Evolutionary conservation across 1,140 invertebrate species (phyloP).

Genomic region (Cydia amplana): DNA sequence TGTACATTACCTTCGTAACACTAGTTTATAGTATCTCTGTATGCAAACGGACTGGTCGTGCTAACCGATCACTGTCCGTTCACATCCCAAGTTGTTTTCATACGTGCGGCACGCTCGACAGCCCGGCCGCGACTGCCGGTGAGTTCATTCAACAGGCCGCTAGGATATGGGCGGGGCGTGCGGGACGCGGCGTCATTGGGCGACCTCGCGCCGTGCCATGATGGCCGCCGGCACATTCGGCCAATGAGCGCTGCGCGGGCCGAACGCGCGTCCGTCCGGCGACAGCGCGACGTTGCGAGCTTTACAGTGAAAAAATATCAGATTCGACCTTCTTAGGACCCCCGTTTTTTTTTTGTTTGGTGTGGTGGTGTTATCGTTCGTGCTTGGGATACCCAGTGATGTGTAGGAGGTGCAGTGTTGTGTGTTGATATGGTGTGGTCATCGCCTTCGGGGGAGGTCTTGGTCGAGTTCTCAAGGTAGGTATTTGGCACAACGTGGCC

Average conservation of each 20-base stretch:
- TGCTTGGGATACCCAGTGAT: constrained; percentile 66
- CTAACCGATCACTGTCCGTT: constrained; percentile 31
- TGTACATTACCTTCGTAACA: constrained; percentile 31
- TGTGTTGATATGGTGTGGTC: constrained; percentile 77
- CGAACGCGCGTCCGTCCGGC: constrained; percentile 74
- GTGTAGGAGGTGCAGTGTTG: constrained; percentile 60
- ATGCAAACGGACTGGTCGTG: constrained; percentile 33
- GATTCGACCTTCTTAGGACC: constrained; percentile 78
- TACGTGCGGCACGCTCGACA: constrained; percentile 42
- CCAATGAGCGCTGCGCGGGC: constrained; percentile 73
- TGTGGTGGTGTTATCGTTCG: constrained; percentile 75
- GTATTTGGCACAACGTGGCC: constrained; percentile 48
- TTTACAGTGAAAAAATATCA: constrained; percentile 74
- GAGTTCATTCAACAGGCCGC: constrained; percentile 66
- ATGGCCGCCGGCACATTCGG: constrained; percentile 73
- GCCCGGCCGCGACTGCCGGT: constrained; percentile 60
- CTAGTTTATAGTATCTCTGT: constrained; percentile 22
- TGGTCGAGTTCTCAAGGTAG: constrained; percentile 75
- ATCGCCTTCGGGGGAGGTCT: constrained; percentile 70
- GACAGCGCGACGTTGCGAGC: constrained; percentile 74
- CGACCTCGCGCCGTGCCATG: constrained; percentile 57
- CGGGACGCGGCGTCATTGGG: constrained; percentile 73
- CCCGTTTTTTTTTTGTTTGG: constrained; percentile 76
- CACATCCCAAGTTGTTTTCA: constrained; percentile 35
- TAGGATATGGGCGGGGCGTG: constrained; percentile 74